Evolutionary conservation across 2,888 invertebrate species (phyloP).

Genomic region (Eupithecia vulgata): DNA sequence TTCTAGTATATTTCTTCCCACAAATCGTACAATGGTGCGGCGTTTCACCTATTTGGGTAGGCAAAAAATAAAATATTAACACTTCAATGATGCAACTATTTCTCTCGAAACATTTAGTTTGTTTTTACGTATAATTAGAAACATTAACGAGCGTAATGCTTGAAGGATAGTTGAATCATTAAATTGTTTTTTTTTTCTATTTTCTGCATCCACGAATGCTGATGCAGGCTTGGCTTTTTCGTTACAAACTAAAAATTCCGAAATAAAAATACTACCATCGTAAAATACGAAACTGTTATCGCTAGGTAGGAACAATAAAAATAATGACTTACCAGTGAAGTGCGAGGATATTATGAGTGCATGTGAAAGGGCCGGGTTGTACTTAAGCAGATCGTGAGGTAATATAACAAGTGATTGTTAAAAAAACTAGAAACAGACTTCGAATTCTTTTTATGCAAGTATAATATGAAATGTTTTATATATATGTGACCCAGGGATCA

Average conservation of each 20-base stretch:
- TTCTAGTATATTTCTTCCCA: constrained; percentile 94
- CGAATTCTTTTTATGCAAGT: neutral
- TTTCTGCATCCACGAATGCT: constrained; percentile 75
- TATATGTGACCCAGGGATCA: too few relatives aligned
- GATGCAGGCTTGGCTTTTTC: constrained; percentile 76
- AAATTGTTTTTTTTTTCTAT: constrained; percentile 67
- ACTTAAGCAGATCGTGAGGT: neutral
- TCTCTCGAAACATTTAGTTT: constrained; percentile 63
- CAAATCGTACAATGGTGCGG: constrained; percentile 94
- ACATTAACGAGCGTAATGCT: constrained; percentile 8
- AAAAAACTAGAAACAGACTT: neutral
- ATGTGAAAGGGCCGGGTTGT: neutral
- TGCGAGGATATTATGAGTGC: neutral
- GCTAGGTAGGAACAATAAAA: neutral
- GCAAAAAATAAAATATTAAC: constrained; percentile 62
- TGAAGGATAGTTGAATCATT: constrained; percentile 81
- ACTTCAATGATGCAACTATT: constrained; percentile 83
- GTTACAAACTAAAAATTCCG: constrained; percentile 65
- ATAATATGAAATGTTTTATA: too few relatives aligned
- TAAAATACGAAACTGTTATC: neutral
- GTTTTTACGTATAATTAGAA: constrained; percentile 48
- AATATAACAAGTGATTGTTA: neutral
- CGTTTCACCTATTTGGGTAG: constrained; percentile 88
- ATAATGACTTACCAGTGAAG: neutral
- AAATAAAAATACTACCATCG: constrained; percentile 43